These are phyloP conservation scores for Macropis europaea DNA, from an alignment of 2,888 invertebrate species.

Conservation along the genomic window DNA sequence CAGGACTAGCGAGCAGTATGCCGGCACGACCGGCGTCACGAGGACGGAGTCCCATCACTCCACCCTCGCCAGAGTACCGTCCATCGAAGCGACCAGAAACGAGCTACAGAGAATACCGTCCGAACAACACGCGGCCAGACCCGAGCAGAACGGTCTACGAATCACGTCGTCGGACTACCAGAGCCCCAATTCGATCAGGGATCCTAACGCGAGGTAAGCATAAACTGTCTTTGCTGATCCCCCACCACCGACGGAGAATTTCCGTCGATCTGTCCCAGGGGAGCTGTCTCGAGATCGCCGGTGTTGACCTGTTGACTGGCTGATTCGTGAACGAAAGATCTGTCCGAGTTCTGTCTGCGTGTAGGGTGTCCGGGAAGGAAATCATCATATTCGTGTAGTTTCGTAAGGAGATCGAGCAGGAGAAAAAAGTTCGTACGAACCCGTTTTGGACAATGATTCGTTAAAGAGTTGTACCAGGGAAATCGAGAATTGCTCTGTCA, in stretches of 20 bases:
- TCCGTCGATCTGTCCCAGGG: neutral
- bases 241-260: no score
- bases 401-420: no score
- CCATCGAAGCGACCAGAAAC: constrained; percentile 61
- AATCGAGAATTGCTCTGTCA: no score
- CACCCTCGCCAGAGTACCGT: constrained; percentile 63
- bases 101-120: constrained; percentile 78
- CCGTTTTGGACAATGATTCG: no score
- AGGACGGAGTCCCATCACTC: constrained; percentile 47
- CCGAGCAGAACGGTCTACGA: constrained; percentile 67
- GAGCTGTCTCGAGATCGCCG: neutral
- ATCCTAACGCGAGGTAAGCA: constrained; percentile 78
- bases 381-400: no score
- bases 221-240: constrained; percentile 72
- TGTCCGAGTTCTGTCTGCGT: no score
- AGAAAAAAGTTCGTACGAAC: no score
- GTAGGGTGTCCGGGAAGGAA: no score
- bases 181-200: constrained; percentile 74
- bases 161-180: constrained; percentile 77
- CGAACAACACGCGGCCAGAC: constrained; percentile 68
- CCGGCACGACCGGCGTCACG: constrained; percentile 34
- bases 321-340: no score
- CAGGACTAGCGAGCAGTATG: constrained; percentile 50
- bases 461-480: no score
- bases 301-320: no score